Conservation (phyloP, 2,113 vertebrate species). For the Tragelaphus imberbis region DNA sequence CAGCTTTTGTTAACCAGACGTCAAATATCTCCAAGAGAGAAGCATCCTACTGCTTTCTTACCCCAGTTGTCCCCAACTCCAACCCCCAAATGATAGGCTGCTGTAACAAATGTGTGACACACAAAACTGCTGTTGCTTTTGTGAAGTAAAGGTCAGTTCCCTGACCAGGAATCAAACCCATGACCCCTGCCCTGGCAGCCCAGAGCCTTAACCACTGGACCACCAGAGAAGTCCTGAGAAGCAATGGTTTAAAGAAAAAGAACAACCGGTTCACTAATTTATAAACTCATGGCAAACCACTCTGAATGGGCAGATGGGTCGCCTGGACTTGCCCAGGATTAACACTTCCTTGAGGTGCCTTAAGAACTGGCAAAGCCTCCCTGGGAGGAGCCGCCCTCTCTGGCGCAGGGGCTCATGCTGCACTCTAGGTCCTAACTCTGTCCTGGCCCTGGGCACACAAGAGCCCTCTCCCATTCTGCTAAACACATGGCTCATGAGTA, state of each 20-base stretch:
- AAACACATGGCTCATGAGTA: background rate
- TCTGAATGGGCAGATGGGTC: background rate
- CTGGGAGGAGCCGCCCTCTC: accelerated
- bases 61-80: no score
- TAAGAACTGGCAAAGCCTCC: accelerated
- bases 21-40: background rate
- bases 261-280: accelerated
- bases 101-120: background rate
- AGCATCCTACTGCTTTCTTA: background rate
- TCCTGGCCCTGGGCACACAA: background rate
- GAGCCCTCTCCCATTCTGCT: no score
- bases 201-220: background rate
- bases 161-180: background rate
- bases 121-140: background rate
- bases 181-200: background rate
- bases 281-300: background rate
- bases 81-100: background rate
- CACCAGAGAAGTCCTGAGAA: background rate
- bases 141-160: background rate
- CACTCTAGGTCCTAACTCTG: accelerated
- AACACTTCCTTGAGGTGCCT: background rate
- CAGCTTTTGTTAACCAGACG: no score
- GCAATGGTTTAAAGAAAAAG: background rate
- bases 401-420: accelerated
- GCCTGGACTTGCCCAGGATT: background rate